Evolutionary conservation across 2,113 vertebrate genomes (phyloP), one percentile per base, ranked within the genome.

Genomic region (Cyanistes caeruleus): DNA sequence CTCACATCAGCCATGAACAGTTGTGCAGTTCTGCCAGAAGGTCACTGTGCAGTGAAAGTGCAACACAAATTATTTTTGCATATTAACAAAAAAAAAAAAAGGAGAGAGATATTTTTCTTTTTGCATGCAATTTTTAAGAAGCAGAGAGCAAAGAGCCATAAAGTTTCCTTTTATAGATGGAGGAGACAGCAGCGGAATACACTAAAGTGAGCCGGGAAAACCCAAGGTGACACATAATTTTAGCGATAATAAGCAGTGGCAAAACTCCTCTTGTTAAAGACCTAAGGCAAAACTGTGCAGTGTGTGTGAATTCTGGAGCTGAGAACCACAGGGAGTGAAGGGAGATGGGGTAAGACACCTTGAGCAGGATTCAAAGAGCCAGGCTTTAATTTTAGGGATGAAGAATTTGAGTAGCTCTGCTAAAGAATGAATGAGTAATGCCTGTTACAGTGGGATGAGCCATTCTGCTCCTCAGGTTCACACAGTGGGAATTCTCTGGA

Each of bases 141-240:
- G 92, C 28, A 0, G 69, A 65, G 79, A 89, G 88, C 51, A 78
- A 92, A 91, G 59, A 94, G 86, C 88, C 92, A 68, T 96, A 93
- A 97, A 95, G 62, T 89, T 94, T 94, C 92, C 80, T 93, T 96
- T 96, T 96, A 95, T 90, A 93, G 96, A 77, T 49, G 86, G 53
- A 27, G 83, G 67, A 96, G 93, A 86, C 92, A 72, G 96, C 88
- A 75, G 96, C 31, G 5, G 90, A 90, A 89, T 59, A 90, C 37
- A 53, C 90, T 68, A 72, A 86, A 94, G 93, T 56, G 96, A 97
- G 96, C 49, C 28, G 93, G 93, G 92, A 96, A 95, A 93, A 96
- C 96, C 96, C 96, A 97, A 97, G 96, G 96, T 97, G 96, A 97
- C 96, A 96, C 91, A 93, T 96, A 96, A 97, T 97, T 96, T 94